phyloP scores from a whole-genome alignment of 92 coral and sea anemone genomes.

The Epizoanthus scotinus region DNA sequence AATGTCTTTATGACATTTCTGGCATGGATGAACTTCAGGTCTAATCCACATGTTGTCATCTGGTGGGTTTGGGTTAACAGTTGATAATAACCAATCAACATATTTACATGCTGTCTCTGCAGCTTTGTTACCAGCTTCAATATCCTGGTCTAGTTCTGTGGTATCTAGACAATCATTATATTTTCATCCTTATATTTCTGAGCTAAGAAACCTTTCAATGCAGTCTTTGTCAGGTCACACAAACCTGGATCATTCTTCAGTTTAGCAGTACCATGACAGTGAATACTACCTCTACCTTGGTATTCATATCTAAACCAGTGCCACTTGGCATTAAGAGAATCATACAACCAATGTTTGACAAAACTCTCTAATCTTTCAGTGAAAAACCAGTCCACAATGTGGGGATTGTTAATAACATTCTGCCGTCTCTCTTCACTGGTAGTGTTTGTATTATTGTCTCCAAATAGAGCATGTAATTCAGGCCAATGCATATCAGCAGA shows the following conservation, averaged over 20 bases:
- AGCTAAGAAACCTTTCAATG: slow-evolving; percentile 54
- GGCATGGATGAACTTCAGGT: slow-evolving; percentile 66
- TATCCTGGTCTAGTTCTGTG: slow-evolving; percentile 25
- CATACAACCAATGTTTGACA: too few relatives aligned
- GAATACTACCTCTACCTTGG: too few relatives aligned
- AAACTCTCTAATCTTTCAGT: too few relatives aligned
- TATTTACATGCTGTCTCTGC: too few relatives aligned
- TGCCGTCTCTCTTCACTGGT: slow-evolving; percentile 68
- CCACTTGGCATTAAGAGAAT: too few relatives aligned
- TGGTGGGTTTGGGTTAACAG: slow-evolving; percentile 63
- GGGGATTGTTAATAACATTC: too few relatives aligned
- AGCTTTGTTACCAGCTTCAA: slow-evolving; percentile 3
- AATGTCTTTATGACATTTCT: slow-evolving; percentile 46
- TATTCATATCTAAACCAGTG: too few relatives aligned
- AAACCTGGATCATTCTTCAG: slow-evolving; percentile 30
- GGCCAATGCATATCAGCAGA: too few relatives aligned
- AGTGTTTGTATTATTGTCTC: slow-evolving; percentile 13
- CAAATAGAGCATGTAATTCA: slow-evolving; percentile 52
- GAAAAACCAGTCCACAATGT: too few relatives aligned
- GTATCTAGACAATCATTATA: slow-evolving; percentile 24
- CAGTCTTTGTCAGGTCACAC: slow-evolving; percentile 39
- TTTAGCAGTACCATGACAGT: too few relatives aligned
- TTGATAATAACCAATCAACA: slow-evolving; percentile 11
- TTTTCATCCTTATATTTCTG: slow-evolving; percentile 47
- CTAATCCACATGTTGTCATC: slow-evolving; percentile 52